These are phyloP conservation scores for Caiman crocodilus DNA, from an alignment of 2,797 vertebrate genomes.

Conservation along the genomic window DNA sequence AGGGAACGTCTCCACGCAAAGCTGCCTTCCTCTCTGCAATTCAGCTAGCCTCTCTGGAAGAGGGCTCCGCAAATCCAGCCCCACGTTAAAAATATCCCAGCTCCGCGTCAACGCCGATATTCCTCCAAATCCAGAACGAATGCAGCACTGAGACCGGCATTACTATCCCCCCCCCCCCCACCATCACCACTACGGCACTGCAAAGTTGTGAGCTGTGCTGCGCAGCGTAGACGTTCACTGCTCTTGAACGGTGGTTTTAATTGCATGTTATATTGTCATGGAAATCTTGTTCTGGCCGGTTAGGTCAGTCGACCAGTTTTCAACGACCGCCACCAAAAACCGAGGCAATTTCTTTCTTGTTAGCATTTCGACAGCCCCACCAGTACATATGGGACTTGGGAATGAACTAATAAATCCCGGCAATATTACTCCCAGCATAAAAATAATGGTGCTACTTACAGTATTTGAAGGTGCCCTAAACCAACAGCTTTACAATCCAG, in stretches of 20 bases:
- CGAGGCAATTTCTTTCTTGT: not conserved
- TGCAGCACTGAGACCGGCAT: not conserved
- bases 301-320: not conserved
- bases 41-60: accelerated
- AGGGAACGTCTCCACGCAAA: not conserved
- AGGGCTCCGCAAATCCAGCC: not conserved
- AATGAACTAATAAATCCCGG: slow-evolving; percentile 30
- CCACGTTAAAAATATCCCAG: not conserved
- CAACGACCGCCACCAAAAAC: not conserved
- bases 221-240: slow-evolving; percentile 1
- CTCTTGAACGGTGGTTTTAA: slow-evolving; percentile 14
- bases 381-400: not conserved
- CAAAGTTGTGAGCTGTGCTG: accelerated
- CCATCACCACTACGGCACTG: not conserved
- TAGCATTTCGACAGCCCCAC: not conserved
- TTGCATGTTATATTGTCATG: not conserved
- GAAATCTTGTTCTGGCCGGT: not conserved
- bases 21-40: not conserved
- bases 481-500: slow-evolving; percentile 35
- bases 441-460: slow-evolving; percentile 19
- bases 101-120: not conserved
- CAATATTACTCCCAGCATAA: slow-evolving; percentile 3
- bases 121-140: not conserved
- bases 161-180: not conserved
- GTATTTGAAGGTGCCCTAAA: slow-evolving; percentile 38